phyloP scores from a whole-genome alignment of 2,797 vertebrate genomes.

The Hoplostethus mediterraneus region DNA sequence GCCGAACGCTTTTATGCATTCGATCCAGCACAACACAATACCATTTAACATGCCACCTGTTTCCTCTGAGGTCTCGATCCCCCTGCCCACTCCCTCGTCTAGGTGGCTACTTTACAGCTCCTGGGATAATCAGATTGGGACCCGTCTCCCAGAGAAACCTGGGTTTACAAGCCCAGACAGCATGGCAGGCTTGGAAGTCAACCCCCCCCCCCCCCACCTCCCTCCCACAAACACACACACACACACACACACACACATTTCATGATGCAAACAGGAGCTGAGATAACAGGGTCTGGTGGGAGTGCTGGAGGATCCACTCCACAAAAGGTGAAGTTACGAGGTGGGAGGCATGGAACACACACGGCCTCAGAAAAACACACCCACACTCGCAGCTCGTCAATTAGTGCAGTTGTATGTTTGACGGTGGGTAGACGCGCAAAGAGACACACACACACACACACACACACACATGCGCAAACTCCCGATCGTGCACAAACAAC shows the following conservation, averaged over 20 bases:
- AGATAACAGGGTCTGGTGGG: conserved; percentile 70
- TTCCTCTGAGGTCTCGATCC: conserved; percentile 39
- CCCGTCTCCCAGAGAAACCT: conserved; percentile 43
- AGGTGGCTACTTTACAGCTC: conserved; percentile 57
- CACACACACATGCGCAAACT: conserved; percentile 63
- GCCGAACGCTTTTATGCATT: conserved; percentile 8
- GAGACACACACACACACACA: conserved; percentile 56
- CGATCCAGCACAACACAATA: conserved; percentile 31
- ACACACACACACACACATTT: conserved; percentile 22
- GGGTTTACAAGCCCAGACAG: conserved; percentile 58
- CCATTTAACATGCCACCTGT: conserved; percentile 40
- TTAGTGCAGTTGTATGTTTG: conserved; percentile 24
- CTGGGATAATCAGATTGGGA: conserved; percentile 61
- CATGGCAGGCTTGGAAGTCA: conserved; percentile 49
- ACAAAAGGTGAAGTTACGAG: conserved; percentile 70
- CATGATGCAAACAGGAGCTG: conserved; percentile 75
- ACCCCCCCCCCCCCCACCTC: conserved; percentile 12
- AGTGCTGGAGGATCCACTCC: conserved; percentile 62
- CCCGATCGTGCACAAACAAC: conserved; percentile 66
- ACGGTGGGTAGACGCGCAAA: conserved; percentile 59
- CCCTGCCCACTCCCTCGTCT: conserved; percentile 51
- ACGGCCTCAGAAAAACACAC: conserved; percentile 45
- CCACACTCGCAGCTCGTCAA: conserved; percentile 61
- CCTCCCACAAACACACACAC: conserved; percentile 21
- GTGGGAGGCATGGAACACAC: conserved; percentile 63